A percentile compares a stretch with the other conserved stretches of the same genome.
These are phyloP conservation scores for Calliphora vomitoria DNA, from an alignment of 2,888 invertebrate genomes.

Conservation along the genomic window DNA sequence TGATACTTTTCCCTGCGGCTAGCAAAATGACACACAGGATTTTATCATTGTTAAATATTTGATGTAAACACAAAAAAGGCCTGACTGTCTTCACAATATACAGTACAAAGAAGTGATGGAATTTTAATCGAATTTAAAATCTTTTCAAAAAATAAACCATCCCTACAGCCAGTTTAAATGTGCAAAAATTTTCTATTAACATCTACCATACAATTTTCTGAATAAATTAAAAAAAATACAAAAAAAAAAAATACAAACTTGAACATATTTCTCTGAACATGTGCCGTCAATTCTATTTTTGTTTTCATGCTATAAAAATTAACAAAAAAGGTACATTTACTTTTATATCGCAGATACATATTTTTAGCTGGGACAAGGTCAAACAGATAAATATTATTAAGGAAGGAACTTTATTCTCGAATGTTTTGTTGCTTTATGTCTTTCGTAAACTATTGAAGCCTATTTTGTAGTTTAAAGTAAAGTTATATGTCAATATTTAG, in stretches of 20 bases:
- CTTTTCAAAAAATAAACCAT: neutral
- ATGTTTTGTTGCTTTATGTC: too few species aligned
- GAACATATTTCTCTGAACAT: neutral
- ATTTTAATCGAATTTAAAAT: constrained; percentile 7
- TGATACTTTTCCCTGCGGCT: constrained; percentile 3
- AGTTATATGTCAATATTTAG: too few species aligned
- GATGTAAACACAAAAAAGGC: neutral
- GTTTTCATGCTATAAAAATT: too few species aligned
- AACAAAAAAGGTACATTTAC: too few species aligned
- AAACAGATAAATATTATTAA: too few species aligned
- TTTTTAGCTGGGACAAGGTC: too few species aligned
- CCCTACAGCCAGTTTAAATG: neutral
- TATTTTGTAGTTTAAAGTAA: too few species aligned
- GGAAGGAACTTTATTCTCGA: too few species aligned
- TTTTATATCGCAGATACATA: too few species aligned
- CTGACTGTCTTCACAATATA: neutral
- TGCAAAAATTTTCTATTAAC: neutral
- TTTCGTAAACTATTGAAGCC: too few species aligned
- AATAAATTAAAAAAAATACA: neutral
- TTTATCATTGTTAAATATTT: neutral
- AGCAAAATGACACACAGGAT: neutral
- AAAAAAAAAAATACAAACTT: neutral
- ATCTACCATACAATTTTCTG: neutral
- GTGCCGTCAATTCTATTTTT: too few species aligned
- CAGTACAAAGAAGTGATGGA: neutral